These are phyloP conservation scores for Pogonomyrmex californicus DNA, from an alignment of 1,140 invertebrate genomes.

Conservation along the genomic window DNA sequence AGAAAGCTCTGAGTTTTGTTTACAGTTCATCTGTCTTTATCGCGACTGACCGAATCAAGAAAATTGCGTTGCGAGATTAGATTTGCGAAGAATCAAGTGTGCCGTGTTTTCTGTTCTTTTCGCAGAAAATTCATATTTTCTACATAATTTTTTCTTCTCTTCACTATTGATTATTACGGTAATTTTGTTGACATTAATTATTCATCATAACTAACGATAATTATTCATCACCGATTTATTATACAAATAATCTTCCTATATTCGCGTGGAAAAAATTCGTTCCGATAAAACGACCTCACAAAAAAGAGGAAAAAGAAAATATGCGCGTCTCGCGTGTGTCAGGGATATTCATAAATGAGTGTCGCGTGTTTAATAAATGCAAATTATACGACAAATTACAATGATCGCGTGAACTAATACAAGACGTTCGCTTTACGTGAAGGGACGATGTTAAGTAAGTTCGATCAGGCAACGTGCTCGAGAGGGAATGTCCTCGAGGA, in stretches of 20 bases:
- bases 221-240: not conserved
- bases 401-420: slow-evolving; percentile 35
- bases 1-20: slow-evolving; percentile 24
- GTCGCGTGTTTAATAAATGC: slow-evolving; percentile 39
- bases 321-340: slow-evolving; percentile 22
- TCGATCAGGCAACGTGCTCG: not conserved
- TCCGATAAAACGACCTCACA: not conserved
- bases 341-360: slow-evolving; percentile 41
- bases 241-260: not conserved
- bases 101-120: not conserved
- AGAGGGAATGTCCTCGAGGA: not conserved
- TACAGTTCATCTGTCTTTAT: slow-evolving; percentile 15
- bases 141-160: not conserved
- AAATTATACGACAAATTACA: slow-evolving; percentile 55
- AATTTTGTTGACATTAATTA: not conserved
- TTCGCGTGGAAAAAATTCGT: not conserved
- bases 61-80: slow-evolving; percentile 14
- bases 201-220: not conserved
- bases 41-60: slow-evolving; percentile 34
- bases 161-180: not conserved
- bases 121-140: not conserved
- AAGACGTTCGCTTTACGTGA: not conserved
- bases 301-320: not conserved
- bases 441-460: not conserved
- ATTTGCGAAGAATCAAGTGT: not conserved